These are phyloP conservation scores for Octodon degus DNA, from an alignment of 2,113 vertebrate genomes.

Conservation along the genomic window DNA sequence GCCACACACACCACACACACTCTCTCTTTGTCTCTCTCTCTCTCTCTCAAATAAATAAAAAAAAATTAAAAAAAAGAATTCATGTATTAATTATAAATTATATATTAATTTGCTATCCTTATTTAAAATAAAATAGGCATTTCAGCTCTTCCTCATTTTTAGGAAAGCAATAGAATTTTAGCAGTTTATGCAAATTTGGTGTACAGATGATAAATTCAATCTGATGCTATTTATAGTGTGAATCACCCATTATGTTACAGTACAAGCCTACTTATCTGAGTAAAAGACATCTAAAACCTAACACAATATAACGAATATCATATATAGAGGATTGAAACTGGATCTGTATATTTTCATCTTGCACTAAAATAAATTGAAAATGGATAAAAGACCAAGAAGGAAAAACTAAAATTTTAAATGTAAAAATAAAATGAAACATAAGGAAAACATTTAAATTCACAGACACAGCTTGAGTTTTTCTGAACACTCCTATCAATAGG, in stretches of 20 bases:
- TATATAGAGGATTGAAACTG: not conserved
- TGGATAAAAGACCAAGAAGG: not conserved
- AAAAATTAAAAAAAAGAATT: too few relatives aligned
- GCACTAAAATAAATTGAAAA: not conserved
- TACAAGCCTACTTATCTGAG: not conserved
- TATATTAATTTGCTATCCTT: not conserved
- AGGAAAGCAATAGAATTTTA: not conserved
- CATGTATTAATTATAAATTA: not conserved
- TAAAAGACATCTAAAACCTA: not conserved
- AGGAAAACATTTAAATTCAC: not conserved
- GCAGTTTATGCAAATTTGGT: not conserved
- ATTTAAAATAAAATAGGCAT: not conserved
- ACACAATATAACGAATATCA: not conserved
- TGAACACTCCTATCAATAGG: not conserved
- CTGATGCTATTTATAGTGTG: not conserved
- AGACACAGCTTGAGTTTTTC: not conserved
- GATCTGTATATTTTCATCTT: not conserved
- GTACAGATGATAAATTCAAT: not conserved
- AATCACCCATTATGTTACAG: not conserved
- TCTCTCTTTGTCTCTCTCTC: too few relatives aligned
- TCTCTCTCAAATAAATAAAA: too few relatives aligned
- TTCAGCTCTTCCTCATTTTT: too few relatives aligned
- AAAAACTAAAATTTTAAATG: not conserved
- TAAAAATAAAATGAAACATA: not conserved
- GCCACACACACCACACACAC: too few relatives aligned